Evolutionary conservation across 2,888 invertebrate species (phyloP).

Genomic region (Cantharis flavilabris): DNA sequence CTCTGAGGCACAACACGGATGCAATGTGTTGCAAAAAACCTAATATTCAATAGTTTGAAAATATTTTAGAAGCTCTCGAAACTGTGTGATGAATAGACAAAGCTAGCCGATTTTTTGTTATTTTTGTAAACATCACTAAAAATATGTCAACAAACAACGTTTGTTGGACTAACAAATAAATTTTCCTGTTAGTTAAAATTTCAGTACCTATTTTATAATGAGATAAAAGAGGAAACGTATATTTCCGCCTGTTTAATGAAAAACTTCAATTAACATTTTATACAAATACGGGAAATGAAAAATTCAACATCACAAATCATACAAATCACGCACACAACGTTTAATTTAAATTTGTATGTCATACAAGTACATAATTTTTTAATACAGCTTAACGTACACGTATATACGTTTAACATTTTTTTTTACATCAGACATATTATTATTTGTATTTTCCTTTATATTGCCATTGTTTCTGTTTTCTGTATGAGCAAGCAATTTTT

Average conservation of each 20-base stretch:
- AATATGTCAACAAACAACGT: too few species aligned
- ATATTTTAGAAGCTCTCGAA: too few species aligned
- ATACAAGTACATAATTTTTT: neutral
- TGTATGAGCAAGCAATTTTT: conserved; percentile 24
- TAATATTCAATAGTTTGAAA: too few species aligned
- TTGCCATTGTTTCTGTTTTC: conserved; percentile 28
- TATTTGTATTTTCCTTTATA: conserved; percentile 5
- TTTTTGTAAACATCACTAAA: too few species aligned
- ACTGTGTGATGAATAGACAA: too few species aligned
- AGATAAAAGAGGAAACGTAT: neutral
- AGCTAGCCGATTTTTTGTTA: too few species aligned
- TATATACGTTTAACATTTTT: neutral
- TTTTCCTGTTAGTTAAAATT: too few species aligned
- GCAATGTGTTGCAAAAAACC: too few species aligned
- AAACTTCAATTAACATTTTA: neutral
- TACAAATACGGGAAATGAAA: neutral
- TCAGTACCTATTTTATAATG: too few species aligned
- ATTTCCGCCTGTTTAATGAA: neutral
- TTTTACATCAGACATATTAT: conserved; percentile 9
- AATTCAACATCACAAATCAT: neutral
- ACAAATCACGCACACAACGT: neutral
- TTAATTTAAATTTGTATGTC: neutral
- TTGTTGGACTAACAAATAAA: too few species aligned
- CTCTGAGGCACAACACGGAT: too few species aligned
- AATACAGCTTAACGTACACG: neutral